Percentiles rank a stretch among this genome's conserved stretches.
phyloP scores from a whole-genome alignment of 1,140 invertebrate genomes.

The Steinernema feltiae region DNA sequence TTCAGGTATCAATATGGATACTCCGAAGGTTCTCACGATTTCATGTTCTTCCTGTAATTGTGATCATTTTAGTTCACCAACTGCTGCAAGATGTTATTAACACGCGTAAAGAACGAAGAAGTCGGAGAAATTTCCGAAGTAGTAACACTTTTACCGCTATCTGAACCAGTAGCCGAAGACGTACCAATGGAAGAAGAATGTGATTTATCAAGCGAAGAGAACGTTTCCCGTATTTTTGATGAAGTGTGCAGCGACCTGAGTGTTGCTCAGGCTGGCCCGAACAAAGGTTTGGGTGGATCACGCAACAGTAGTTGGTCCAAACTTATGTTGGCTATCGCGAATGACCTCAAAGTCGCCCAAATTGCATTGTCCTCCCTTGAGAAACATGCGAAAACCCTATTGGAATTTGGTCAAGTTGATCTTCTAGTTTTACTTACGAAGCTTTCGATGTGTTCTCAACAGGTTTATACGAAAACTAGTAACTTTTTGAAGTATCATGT shows the following conservation, averaged over 20 bases:
- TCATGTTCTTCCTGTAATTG: neutral
- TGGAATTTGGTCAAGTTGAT: no score
- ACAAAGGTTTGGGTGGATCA: no score
- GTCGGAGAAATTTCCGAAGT: neutral
- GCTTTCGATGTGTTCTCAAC: no score
- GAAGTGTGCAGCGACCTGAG: neutral
- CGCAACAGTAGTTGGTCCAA: no score
- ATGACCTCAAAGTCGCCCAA: no score
- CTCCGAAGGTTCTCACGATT: neutral
- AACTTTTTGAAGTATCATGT: no score
- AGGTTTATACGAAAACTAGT: no score
- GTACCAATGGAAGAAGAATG: neutral
- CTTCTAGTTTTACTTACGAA: no score
- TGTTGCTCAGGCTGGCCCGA: no score
- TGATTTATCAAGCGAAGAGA: neutral
- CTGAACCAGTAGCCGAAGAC: neutral
- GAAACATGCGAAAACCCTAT: no score
- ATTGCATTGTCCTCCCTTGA: no score
- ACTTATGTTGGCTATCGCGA: no score
- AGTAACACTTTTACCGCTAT: neutral
- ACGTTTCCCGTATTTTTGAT: neutral
- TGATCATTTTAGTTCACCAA: neutral
- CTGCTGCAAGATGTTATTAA: neutral
- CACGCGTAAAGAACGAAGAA: neutral
- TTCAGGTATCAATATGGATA: neutral